Evolutionary conservation across 2,888 invertebrate genomes (phyloP), one percentile per base, ranked within the genome.

Genomic region (Harpalus rubripes): DNA sequence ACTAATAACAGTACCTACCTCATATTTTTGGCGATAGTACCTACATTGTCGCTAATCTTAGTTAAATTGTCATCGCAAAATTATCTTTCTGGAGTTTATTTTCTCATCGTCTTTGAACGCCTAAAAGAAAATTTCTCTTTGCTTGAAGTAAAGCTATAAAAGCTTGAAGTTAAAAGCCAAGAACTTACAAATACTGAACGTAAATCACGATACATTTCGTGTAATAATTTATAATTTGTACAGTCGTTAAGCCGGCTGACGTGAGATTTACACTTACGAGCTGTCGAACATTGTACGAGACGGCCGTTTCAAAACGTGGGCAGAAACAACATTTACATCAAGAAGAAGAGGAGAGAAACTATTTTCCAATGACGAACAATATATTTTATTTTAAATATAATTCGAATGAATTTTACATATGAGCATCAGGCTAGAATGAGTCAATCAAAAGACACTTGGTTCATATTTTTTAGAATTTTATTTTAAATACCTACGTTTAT

Each of bases 171-270:
- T 68, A 68, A 68, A 68, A 68, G 68, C 32, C 15, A 32, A 68
- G 39, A 68, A 41, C 76, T 76, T 56, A 26, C 76, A 44, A 76
- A 76, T 56, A 76, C 26, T n/a, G 26, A 18, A 58, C 82, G 58
- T 82, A 82, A 82, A 82, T 82, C 82, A 82, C 56, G 72, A 22
- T 72, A 82, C 82, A 82, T 82, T 72, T 82, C 72, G 72, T 82
- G 82, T 82, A 82, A 82, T 82, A 82, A 82, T 82, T 82, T 82
- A 82, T 82, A 82, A 72, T 82, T 82, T 82, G 72, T 72, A 82
- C 74, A 65, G 82, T 72, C 82, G 72, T 82, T 82, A 82, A 76
- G 44, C n/a, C 76, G 56, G 15, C 65, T 59, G 81, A 22, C 68
- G 68, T 22, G 59, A 81, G 81, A 81, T 81, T 81, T 81, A 81